Percentiles rank a stretch among this genome's conserved stretches.
phyloP scores from a whole-genome alignment of 2,888 invertebrate species.

The Ferrisia virgata region DNA sequence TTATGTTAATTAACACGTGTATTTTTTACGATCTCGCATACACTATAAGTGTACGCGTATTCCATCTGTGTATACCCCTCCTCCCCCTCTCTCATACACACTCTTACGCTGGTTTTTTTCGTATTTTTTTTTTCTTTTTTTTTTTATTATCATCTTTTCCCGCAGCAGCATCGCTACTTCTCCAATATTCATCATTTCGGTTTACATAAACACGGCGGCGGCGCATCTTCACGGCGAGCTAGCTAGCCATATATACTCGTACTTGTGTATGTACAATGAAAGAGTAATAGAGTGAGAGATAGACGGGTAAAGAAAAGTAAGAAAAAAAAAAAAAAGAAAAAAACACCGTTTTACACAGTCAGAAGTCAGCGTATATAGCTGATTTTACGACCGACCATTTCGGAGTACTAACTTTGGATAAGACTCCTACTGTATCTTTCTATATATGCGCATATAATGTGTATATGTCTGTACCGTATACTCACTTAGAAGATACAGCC shows the following conservation, averaged over 20 bases:
- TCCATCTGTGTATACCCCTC: background rate
- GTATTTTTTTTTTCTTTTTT: background rate
- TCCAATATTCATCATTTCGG: slow-evolving; percentile 27
- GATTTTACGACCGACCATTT: slow-evolving; percentile 23
- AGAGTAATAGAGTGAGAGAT: background rate
- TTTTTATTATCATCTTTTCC: slow-evolving; percentile 19
- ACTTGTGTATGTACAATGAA: background rate
- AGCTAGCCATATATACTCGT: too few species aligned
- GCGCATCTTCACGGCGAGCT: background rate
- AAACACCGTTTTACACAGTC: background rate
- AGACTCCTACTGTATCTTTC: slow-evolving; percentile 8
- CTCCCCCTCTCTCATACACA: background rate
- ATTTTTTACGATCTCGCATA: slow-evolving; percentile 36
- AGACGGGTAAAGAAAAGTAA: too few species aligned
- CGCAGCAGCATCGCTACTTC: background rate
- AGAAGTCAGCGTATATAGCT: background rate
- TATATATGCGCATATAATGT: background rate
- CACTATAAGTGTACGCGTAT: background rate
- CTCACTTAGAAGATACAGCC: background rate
- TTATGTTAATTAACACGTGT: slow-evolving; percentile 44
- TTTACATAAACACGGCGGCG: background rate
- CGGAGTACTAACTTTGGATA: background rate
- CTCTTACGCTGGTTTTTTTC: too few species aligned
- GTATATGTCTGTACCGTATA: background rate
- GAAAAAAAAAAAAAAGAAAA: background rate